These are phyloP conservation scores for Euspilapteryx auroguttella DNA, from an alignment of 2,888 invertebrate genomes.

Conservation along the genomic window DNA sequence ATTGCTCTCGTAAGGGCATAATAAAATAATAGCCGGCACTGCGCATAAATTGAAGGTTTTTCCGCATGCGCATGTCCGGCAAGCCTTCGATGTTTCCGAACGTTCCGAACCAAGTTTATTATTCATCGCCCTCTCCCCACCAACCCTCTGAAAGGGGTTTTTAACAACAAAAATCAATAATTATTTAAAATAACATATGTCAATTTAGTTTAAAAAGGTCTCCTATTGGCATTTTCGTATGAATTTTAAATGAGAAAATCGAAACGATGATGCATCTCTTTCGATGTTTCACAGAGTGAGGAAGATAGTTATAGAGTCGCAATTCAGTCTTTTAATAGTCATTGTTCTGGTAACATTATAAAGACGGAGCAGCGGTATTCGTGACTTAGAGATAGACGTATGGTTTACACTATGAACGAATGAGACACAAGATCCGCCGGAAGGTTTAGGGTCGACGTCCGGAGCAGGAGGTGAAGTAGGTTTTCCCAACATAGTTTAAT, in stretches of 20 bases:
- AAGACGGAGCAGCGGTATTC: conserved; percentile 58
- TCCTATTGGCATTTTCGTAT: no score
- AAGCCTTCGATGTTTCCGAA: conserved; percentile 57
- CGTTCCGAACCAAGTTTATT: conserved; percentile 31
- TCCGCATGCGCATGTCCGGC: conserved; percentile 55
- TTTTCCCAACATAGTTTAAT: conserved; percentile 39
- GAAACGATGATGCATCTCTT: conserved; percentile 28
- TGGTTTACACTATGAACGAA: conserved; percentile 20
- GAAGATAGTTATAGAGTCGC: no score
- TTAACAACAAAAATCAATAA: no score
- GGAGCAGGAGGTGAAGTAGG: conserved; percentile 48
- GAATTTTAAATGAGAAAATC: no score
- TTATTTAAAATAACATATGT: no score
- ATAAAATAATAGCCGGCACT: conserved; percentile 36
- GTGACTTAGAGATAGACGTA: conserved; percentile 49
- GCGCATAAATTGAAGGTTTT: conserved; percentile 45
- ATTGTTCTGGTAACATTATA: no score
- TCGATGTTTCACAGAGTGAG: no score
- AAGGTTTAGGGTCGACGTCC: conserved; percentile 57
- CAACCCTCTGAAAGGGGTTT: no score
- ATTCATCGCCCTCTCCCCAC: not conserved
- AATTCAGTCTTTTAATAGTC: no score
- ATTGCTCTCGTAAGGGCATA: conserved; percentile 16
- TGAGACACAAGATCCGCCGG: conserved; percentile 20
- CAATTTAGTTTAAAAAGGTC: no score